Percentiles rank a stretch among this genome's conserved stretches.
These are phyloP conservation scores for Menidia menidia DNA, from an alignment of 2,797 vertebrate species.

Conservation along the genomic window DNA sequence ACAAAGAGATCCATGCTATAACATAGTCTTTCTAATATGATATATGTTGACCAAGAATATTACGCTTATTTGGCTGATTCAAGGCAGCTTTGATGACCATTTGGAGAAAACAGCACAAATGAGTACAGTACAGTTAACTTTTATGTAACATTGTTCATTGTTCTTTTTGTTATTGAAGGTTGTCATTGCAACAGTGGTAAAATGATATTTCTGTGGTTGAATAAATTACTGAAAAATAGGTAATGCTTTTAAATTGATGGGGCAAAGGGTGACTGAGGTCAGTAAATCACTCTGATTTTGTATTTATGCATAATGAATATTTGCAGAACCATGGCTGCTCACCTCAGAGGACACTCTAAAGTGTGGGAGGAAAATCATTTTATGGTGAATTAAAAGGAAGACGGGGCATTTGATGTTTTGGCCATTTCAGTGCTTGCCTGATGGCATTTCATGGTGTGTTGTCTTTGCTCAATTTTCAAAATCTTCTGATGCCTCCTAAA, in stretches of 20 bases:
- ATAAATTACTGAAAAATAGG: slow-evolving; percentile 69
- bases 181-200: slow-evolving; percentile 63
- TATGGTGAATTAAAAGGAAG: slow-evolving; percentile 70
- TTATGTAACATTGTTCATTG: slow-evolving; percentile 37
- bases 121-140: slow-evolving; percentile 38
- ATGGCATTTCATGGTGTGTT: slow-evolving; percentile 70
- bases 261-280: slow-evolving; percentile 71
- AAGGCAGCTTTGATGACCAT: slow-evolving; percentile 43
- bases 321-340: slow-evolving; percentile 50
- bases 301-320: slow-evolving; percentile 81
- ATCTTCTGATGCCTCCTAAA: slow-evolving; percentile 41
- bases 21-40: slow-evolving; percentile 11
- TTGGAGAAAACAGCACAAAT: slow-evolving; percentile 55
- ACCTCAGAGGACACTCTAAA: slow-evolving; percentile 45
- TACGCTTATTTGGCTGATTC: slow-evolving; percentile 6
- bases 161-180: slow-evolving; percentile 66
- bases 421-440: slow-evolving; percentile 28
- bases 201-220: slow-evolving; percentile 69
- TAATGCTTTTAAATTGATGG: slow-evolving; percentile 68
- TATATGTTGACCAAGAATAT: slow-evolving; percentile 17
- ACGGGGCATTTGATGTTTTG: slow-evolving; percentile 47
- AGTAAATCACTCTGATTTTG: slow-evolving; percentile 76
- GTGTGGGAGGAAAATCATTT: slow-evolving; percentile 69
- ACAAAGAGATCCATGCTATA: slow-evolving; percentile 7
- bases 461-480: slow-evolving; percentile 61